Evolutionary conservation across 2,888 invertebrate species (phyloP), one percentile per base, ranked within the genome.

Genomic region (Pyralis farinalis): DNA sequence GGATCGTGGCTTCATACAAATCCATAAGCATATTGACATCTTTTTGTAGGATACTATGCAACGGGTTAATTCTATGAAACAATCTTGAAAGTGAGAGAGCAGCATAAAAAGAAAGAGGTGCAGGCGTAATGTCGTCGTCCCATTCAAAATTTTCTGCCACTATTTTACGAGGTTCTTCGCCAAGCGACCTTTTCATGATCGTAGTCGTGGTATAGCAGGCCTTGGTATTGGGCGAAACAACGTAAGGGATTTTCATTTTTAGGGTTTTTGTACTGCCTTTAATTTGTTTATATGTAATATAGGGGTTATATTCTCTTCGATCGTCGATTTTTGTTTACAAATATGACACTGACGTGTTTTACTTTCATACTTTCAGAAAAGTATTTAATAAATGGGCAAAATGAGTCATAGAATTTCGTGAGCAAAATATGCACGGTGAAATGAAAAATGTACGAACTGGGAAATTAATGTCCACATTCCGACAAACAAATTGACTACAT

Each of bases 21-120:
- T 93, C 93, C 68, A 93, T 83, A 1, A 94, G 71, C 40, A 87
- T 76, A 52, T 92, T 89, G 22, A 88, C 68, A 56, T 93, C 93
- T 45, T 86, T 86, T 51, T 90, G 90, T 7, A 92, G 84, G 25
- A 93, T 72, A 40, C 71, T 75, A 8, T 90, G 63, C 1, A 93
- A 71, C n/a, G 92, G 77, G 34, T 91, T 91, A 38, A 89, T 63
- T 40, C 76, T 73, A 35, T 85, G 70, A 51, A 92, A 92, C 30
- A 76, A 46, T 44, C 53, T 76, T 0, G 88, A 82, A 0, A 90
- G 58, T 7, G 59, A 38, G 1, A 79, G 44, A 6, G 77, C 71
- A 2, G 83, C 82, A 30, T 54, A 75, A 51, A 67, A 80, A 1
- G 77, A 73, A 1, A 90, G 74, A 1, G 85, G 85, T 10, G 79